Evolutionary conservation across 2,888 invertebrate genomes (phyloP).

Genomic region (Melanostoma scalare): DNA sequence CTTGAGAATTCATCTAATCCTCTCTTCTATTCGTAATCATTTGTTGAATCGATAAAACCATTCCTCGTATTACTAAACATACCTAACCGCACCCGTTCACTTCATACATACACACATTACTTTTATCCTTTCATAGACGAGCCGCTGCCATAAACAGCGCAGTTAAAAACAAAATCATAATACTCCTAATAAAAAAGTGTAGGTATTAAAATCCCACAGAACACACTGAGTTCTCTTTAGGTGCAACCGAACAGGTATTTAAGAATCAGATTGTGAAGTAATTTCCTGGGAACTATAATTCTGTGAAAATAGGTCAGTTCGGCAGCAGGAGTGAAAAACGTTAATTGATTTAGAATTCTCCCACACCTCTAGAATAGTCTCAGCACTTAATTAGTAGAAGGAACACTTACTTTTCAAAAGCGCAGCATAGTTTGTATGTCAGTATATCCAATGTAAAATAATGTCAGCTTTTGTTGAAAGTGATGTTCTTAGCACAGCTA

Average conservation of each 20-base stretch:
- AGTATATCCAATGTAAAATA: no score
- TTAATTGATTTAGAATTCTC: constrained; percentile 14
- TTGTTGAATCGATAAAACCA: no score
- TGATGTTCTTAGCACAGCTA: no score
- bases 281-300: neutral
- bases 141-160: constrained; percentile 33
- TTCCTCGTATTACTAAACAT: no score
- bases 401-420: no score
- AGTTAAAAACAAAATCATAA: no score
- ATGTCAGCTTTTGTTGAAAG: no score
- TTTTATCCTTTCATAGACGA: constrained; percentile 47
- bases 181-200: constrained; percentile 4
- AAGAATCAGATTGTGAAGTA: constrained; percentile 18
- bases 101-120: constrained; percentile 38
- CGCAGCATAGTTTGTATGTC: no score
- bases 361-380: neutral
- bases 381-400: no score
- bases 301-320: constrained; percentile 32
- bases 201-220: constrained; percentile 46
- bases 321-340: neutral
- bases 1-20: constrained; percentile 33
- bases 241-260: constrained; percentile 48
- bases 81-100: no score
- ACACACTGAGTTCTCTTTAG: neutral
- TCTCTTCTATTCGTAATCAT: neutral